Evolutionary conservation across 2,797 vertebrate genomes (phyloP).

Genomic region (Furcifer pardalis): DNA sequence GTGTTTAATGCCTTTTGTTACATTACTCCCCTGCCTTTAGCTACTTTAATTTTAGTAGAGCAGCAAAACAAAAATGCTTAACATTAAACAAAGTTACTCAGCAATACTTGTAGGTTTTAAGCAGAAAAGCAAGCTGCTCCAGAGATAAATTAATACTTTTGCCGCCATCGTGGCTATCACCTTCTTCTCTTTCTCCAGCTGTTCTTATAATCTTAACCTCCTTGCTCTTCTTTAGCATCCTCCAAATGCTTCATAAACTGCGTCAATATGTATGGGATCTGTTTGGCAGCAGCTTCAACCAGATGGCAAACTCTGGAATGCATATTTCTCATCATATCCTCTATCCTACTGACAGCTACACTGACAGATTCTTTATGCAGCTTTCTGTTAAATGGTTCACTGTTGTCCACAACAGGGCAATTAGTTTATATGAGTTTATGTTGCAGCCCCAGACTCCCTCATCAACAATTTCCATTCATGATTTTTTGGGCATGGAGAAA

Average conservation of each 20-base stretch:
- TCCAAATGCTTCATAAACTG: conserved; percentile 13
- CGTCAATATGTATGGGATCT: background rate
- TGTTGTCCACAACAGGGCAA: background rate
- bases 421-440: rapidly evolving
- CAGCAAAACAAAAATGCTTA: conserved; percentile 12
- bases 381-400: background rate
- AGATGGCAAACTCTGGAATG: background rate
- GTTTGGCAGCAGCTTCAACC: conserved; percentile 30
- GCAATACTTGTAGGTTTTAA: background rate
- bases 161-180: no score
- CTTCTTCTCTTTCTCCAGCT: background rate
- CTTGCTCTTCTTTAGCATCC: background rate
- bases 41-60: background rate
- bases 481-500: background rate
- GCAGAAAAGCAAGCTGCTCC: background rate
- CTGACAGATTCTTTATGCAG: background rate
- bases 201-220: rapidly evolving
- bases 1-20: background rate
- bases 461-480: background rate
- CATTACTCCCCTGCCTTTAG: no score
- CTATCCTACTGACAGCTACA: background rate
- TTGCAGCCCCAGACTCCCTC: background rate
- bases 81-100: background rate
- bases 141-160: background rate
- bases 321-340: background rate